phyloP scores from a whole-genome alignment of 2,888 invertebrate genomes.

The Villa cingulata region DNA sequence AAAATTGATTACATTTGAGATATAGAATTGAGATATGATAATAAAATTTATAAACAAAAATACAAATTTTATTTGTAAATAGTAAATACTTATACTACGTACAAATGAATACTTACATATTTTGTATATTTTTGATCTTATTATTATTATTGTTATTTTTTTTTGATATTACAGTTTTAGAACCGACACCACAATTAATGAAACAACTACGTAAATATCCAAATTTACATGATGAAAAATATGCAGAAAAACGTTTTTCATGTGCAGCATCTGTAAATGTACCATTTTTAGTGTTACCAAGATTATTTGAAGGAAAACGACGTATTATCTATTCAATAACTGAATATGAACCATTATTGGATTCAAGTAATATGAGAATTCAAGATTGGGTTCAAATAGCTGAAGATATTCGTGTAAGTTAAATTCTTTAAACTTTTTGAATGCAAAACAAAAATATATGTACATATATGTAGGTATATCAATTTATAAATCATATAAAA shows the following conservation, averaged over 20 bases:
- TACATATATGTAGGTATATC: no score
- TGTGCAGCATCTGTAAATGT: conserved; percentile 34
- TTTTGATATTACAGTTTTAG: conserved; percentile 64
- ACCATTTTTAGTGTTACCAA: conserved; percentile 45
- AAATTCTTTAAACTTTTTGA: no score
- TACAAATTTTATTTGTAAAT: no score
- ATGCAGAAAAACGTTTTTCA: conserved; percentile 47
- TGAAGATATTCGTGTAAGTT: conserved; percentile 62
- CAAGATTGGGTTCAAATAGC: conserved; percentile 84
- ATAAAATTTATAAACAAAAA: no score
- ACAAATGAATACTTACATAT: no score
- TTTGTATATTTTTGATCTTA: no score
- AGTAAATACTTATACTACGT: no score
- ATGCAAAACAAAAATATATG: no score
- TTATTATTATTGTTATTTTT: no score
- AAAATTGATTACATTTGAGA: no score
- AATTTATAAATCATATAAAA: conserved; percentile 2
- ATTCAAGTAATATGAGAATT: conserved; percentile 89
- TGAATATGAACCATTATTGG: conserved; percentile 78
- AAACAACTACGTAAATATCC: conserved; percentile 49
- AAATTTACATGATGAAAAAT: conserved; percentile 68
- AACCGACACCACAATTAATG: conserved; percentile 33
- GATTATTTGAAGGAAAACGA: conserved; percentile 38
- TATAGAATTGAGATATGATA: no score
- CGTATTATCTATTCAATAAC: conserved; percentile 61